phyloP scores from a whole-genome alignment of 2,113 vertebrate genomes.

The Vidua chalybeata region DNA sequence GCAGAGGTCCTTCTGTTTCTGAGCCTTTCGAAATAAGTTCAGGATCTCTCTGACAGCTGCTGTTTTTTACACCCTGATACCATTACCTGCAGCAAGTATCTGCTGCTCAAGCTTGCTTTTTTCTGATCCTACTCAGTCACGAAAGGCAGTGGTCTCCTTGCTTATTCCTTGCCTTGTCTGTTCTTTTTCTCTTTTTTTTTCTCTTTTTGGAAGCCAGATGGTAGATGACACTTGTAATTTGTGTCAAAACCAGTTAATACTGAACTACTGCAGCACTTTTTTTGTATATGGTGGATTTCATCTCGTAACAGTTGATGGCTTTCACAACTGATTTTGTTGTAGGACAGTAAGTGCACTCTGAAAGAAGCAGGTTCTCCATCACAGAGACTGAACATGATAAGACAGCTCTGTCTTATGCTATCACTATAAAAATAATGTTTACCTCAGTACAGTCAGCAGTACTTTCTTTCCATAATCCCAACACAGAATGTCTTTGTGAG shows the following conservation, averaged over 20 bases:
- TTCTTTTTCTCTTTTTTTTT: not conserved
- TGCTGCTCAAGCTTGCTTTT: slow-evolving; percentile 44
- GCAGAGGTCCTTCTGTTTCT: slow-evolving; percentile 17
- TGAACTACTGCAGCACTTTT: not conserved
- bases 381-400: not conserved
- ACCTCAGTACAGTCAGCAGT: not conserved
- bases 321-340: slow-evolving; percentile 27
- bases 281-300: not conserved
- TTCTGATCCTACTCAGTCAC: slow-evolving; percentile 51
- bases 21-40: slow-evolving; percentile 22
- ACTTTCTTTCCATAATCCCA: not conserved
- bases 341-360: not conserved
- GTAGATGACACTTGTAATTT: slow-evolving; percentile 56
- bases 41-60: slow-evolving; percentile 54
- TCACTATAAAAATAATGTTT: not conserved
- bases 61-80: slow-evolving; percentile 44
- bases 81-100: slow-evolving; percentile 69
- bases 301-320: not conserved
- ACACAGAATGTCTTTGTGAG: not conserved
- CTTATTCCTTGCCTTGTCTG: slow-evolving; percentile 3
- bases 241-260: slow-evolving; percentile 58
- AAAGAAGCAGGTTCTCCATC: slow-evolving; percentile 11
- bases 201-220: slow-evolving; percentile 53
- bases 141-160: slow-evolving; percentile 2
- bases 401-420: not conserved